Evolutionary conservation across 2,797 vertebrate genomes (phyloP).

Genomic region (Acrossocheilus fasciatus): DNA sequence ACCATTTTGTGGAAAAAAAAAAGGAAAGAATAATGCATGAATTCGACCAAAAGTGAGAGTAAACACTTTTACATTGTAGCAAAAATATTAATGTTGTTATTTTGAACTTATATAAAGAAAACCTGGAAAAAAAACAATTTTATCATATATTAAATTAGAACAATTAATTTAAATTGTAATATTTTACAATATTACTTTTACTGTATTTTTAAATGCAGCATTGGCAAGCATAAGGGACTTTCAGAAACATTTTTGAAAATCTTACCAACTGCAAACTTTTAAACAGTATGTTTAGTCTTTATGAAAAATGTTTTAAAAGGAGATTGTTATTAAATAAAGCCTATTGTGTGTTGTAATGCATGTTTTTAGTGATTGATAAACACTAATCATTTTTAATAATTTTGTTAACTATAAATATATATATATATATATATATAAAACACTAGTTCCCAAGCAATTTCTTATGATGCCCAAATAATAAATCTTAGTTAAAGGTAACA

Average conservation of each 20-base stretch:
- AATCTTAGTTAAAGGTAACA: background rate
- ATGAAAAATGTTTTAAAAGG: background rate
- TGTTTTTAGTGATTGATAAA: background rate
- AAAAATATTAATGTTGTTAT: background rate
- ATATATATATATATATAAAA: no score
- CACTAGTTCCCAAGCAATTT: background rate
- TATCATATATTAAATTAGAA: background rate
- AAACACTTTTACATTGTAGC: background rate
- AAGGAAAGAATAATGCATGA: background rate
- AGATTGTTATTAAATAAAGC: background rate
- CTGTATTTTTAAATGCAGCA: background rate
- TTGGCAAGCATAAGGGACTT: background rate
- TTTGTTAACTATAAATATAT: no score
- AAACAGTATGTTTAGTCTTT: background rate
- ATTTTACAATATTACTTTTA: background rate
- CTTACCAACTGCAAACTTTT: background rate
- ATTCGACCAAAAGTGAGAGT: no score
- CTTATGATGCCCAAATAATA: background rate
- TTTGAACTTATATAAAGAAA: background rate
- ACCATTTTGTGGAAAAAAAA: background rate
- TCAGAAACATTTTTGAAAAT: background rate
- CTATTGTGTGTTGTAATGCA: background rate
- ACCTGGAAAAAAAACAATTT: background rate
- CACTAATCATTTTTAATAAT: no score
- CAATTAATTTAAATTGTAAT: background rate